These are phyloP conservation scores for Drosophila mimica DNA, from an alignment of 2,888 invertebrate genomes.

Conservation along the genomic window DNA sequence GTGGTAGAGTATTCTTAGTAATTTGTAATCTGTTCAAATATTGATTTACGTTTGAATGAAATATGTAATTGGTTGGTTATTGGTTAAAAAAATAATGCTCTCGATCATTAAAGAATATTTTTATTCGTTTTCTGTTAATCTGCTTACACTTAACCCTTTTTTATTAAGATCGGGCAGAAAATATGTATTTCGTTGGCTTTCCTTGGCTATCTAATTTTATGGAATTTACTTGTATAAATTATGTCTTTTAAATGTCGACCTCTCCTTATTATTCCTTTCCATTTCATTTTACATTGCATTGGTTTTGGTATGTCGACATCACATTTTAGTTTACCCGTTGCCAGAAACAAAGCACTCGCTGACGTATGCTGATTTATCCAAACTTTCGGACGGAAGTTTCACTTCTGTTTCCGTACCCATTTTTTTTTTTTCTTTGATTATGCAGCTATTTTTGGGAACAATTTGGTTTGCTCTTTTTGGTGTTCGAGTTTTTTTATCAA, in stretches of 20 bases:
- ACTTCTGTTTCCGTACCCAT: constrained; percentile 29
- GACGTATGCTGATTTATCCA: constrained; percentile 22
- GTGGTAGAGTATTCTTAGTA: not conserved
- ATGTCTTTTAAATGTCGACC: not conserved
- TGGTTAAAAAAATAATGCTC: not conserved
- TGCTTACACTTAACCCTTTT: not conserved
- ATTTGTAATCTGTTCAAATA: not conserved
- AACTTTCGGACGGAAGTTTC: constrained; percentile 11
- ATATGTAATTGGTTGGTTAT: not conserved
- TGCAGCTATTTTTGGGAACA: constrained; percentile 25
- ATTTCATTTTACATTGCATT: not conserved
- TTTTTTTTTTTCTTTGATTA: constrained; percentile 35
- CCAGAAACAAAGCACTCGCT: constrained; percentile 35
- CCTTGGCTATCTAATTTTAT: not conserved
- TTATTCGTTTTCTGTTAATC: not conserved
- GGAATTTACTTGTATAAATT: not conserved
- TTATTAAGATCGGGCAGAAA: not conserved
- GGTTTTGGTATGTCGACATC: not conserved
- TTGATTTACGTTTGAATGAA: not conserved
- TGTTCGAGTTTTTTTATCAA: constrained; percentile 57
- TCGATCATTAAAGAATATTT: not conserved
- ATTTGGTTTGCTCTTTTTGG: constrained; percentile 19
- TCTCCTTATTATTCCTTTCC: not conserved
- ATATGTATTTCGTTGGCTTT: not conserved
- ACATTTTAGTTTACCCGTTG: not conserved